Conservation (phyloP, 2,113 vertebrate species). For the Camelus bactrianus region DNA sequence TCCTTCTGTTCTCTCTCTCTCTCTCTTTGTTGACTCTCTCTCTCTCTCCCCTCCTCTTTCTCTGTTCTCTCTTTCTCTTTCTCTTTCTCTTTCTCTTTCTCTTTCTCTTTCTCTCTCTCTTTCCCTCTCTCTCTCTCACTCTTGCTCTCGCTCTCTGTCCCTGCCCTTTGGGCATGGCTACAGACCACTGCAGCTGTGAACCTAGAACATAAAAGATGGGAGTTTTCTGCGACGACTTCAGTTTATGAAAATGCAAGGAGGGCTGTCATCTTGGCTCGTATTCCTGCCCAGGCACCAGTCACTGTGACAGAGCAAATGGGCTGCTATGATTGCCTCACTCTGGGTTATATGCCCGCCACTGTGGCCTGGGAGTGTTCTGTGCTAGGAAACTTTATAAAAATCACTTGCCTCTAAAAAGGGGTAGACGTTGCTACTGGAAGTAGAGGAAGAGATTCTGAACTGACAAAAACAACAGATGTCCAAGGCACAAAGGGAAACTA, state of each 20-base stretch:
- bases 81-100: no score
- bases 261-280: neutral
- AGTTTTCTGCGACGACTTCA: neutral
- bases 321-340: neutral
- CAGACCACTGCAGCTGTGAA: neutral
- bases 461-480: constrained; percentile 61
- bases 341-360: neutral
- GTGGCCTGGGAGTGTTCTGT: neutral
- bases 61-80: neutral
- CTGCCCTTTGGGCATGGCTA: neutral
- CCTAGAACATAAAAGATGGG: neutral
- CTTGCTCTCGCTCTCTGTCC: neutral
- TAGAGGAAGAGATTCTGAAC: neutral
- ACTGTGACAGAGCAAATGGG: neutral
- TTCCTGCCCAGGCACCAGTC: neutral
- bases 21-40: no score
- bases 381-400: neutral
- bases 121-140: neutral
- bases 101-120: no score
- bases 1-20: neutral
- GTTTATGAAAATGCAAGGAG: neutral
- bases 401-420: neutral
- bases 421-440: neutral
- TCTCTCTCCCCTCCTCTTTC: neutral
- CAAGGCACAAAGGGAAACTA: constrained; percentile 14